Evolutionary conservation across 2,888 invertebrate species (phyloP).

Genomic region (Tetranychus piercei): DNA sequence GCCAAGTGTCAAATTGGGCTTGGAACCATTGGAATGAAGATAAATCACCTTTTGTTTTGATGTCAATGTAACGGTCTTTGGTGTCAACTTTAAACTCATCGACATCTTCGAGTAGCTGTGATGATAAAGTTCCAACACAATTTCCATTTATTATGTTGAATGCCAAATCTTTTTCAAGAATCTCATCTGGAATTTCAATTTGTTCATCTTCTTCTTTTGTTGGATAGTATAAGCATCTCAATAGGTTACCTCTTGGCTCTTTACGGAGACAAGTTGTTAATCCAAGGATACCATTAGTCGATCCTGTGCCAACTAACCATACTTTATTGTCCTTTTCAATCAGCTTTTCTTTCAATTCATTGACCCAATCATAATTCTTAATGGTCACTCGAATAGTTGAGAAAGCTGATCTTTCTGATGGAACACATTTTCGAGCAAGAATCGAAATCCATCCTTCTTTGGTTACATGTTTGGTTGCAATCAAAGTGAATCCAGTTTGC

Average conservation of each 20-base stretch:
- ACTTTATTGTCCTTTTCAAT: background rate
- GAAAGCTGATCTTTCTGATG: too few species aligned
- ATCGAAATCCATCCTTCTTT: background rate
- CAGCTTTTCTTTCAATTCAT: background rate
- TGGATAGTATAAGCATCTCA: constrained; percentile 7
- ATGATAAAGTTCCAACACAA: background rate
- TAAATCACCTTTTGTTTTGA: constrained; percentile 37
- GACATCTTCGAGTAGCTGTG: background rate
- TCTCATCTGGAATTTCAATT: background rate
- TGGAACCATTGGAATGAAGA: constrained; percentile 47
- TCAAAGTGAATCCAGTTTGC: background rate
- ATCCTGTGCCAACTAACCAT: background rate
- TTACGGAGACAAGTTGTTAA: constrained; percentile 3
- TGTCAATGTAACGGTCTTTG: constrained; percentile 37
- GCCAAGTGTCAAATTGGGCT: constrained; percentile 51
- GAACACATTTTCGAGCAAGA: background rate
- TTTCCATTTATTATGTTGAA: background rate
- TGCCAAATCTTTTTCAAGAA: background rate
- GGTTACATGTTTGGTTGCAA: background rate
- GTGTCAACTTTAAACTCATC: constrained; percentile 18
- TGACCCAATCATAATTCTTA: background rate
- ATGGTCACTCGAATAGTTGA: background rate
- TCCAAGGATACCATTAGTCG: constrained; percentile 7
- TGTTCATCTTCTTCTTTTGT: background rate
- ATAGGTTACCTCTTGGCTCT: constrained; percentile 8